phyloP scores from a whole-genome alignment of 2,888 invertebrate species.

The Coleophora flavipennella region DNA sequence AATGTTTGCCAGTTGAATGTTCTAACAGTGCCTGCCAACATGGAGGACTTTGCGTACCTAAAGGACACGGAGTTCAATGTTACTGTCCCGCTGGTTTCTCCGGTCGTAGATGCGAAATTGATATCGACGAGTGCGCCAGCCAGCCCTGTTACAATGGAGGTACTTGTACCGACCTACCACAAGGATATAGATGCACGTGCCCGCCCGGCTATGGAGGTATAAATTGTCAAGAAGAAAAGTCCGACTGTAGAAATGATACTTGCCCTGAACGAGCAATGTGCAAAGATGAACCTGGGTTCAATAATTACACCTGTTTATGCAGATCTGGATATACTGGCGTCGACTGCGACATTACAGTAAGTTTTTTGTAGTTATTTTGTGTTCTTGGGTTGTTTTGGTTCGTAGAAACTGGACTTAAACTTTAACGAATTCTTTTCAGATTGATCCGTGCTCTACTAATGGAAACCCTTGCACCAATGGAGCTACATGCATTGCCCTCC shows the following conservation, averaged over 20 bases:
- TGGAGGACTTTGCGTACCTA: constrained; percentile 90
- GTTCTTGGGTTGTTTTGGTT: not conserved
- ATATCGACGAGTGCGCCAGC: constrained; percentile 95
- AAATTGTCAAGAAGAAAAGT: constrained; percentile 94
- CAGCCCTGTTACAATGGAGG: constrained; percentile 96
- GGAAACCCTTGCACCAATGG: constrained; percentile 94
- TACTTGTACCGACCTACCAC: constrained; percentile 91
- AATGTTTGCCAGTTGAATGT: constrained; percentile 90
- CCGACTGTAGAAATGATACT: constrained; percentile 90
- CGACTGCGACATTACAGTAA: constrained; percentile 90
- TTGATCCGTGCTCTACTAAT: constrained; percentile 90
- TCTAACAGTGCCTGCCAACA: constrained; percentile 91
- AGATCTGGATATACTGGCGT: constrained; percentile 94
- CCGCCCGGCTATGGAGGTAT: constrained; percentile 90
- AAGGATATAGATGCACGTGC: constrained; percentile 93
- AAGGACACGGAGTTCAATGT: constrained; percentile 91
- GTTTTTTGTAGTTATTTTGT: constrained; percentile 19
- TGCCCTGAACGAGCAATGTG: constrained; percentile 98
- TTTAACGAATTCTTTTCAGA: constrained; percentile 61
- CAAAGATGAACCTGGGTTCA: constrained; percentile 92
- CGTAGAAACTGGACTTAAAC: not conserved
- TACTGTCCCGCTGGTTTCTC: constrained; percentile 96
- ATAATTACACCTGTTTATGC: constrained; percentile 94
- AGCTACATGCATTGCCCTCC: constrained; percentile 89
- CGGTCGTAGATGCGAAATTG: constrained; percentile 93